Evolutionary conservation across 2,797 vertebrate genomes (phyloP), one percentile per base, ranked within the genome.

Genomic region (Melanotaenia maccullochi): DNA sequence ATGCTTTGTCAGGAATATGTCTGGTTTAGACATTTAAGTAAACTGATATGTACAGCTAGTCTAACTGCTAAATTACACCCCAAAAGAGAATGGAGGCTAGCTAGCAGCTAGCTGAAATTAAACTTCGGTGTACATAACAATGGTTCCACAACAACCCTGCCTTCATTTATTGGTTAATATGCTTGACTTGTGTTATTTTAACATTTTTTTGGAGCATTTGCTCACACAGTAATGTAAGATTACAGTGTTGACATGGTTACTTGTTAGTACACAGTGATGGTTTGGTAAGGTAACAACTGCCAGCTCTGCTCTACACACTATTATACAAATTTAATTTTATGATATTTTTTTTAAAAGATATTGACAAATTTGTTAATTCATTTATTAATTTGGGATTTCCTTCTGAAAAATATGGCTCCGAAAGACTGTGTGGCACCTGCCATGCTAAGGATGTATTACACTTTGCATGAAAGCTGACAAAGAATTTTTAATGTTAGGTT

Each of bases 401-500:
- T 42, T 51, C 11, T 69, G 18, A 71, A 60, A 35, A 73, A 68
- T 58, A 40, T 63, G 30, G 4, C 36, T 62, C 24, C 35, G 11
- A 36, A 25, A 20, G 25, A 36, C n/a, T 49, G 7, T n/a, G 28
- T 25, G 14, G 4, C 52, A 42, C 30, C 3, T 65, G 32, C 11
- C 60, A 70, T 11, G 3, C 11, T 36, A 24, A 58, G n/a, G 11
- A 71, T 65, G 20, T 40, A 20, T 40, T n/a, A 54, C 14, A 58
- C 20, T 60, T 36, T 57, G 44, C 33, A 42, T 56, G 16, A 65
- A 75, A 35, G 40, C 54, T 78, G 57, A 79, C 70, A 18, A 70
- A 49, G 42, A 33, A 38, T 61, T 58, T 51, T 73, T 69, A 67
- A 16, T 0, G 16, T 63, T 35, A 51, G 70, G 61, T 59, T 55